phyloP scores from a whole-genome alignment of 1,140 invertebrate genomes.

The Drosophila lacteicornis region DNA sequence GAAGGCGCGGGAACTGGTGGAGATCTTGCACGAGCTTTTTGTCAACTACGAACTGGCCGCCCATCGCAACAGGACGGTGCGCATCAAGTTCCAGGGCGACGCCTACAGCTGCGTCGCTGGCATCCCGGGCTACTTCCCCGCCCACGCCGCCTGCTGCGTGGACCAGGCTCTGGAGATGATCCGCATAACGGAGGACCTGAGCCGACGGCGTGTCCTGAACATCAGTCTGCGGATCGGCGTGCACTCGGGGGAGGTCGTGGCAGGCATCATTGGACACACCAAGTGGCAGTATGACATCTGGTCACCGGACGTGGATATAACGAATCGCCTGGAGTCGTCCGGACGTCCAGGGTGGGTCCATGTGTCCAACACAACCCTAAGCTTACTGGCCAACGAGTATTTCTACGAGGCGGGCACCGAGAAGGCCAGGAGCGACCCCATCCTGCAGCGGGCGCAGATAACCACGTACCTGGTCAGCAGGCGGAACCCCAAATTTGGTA shows the following conservation, averaged over 20 bases:
- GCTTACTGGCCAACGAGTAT: slow-evolving; percentile 87
- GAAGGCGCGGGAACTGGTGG: slow-evolving; percentile 91
- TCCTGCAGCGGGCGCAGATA: slow-evolving; percentile 88
- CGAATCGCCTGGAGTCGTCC: slow-evolving; percentile 96
- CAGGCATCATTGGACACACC: slow-evolving; percentile 94
- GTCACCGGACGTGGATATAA: slow-evolving; percentile 97
- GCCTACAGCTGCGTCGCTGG: slow-evolving; percentile 96
- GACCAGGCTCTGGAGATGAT: slow-evolving; percentile 96
- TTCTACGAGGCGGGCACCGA: slow-evolving; percentile 86
- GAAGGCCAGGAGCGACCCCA: slow-evolving; percentile 87
- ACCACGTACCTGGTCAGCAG: slow-evolving; percentile 89
- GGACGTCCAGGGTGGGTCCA: slow-evolving; percentile 96
- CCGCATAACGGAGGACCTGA: slow-evolving; percentile 91
- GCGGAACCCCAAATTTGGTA: slow-evolving; percentile 7
- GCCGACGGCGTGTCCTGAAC: slow-evolving; percentile 89
- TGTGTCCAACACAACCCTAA: slow-evolving; percentile 91
- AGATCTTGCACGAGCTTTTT: slow-evolving; percentile 96
- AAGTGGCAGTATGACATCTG: slow-evolving; percentile 99
- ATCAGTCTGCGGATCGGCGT: slow-evolving; percentile 98
- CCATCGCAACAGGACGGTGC: slow-evolving; percentile 89
- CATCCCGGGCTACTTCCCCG: slow-evolving; percentile 88
- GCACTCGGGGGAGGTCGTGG: slow-evolving; percentile 95
- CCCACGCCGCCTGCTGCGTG: slow-evolving; percentile 94
- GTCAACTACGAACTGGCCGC: slow-evolving; percentile 96
- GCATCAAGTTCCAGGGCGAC: slow-evolving; percentile 96